phyloP scores from a whole-genome alignment of 2,888 invertebrate species.

The Tridacna crocea region DNA sequence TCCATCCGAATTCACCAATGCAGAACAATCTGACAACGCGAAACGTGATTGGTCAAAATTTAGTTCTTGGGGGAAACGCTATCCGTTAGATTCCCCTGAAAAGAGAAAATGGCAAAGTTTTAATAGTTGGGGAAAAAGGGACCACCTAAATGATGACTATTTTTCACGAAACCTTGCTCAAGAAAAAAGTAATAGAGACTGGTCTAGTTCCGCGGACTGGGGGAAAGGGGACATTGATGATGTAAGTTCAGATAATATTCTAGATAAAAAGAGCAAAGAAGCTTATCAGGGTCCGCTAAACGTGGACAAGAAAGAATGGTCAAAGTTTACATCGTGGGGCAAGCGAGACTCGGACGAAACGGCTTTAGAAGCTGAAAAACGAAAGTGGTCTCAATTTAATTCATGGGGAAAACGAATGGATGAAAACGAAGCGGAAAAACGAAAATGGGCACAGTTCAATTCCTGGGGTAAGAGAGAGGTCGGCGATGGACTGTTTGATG shows the following conservation, averaged over 20 bases:
- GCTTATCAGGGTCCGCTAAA: constrained; percentile 8
- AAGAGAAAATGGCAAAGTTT: constrained; percentile 49
- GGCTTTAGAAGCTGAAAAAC: constrained; percentile 28
- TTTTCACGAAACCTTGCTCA: constrained; percentile 10
- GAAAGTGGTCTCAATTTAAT: constrained; percentile 52
- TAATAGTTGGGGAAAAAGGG: constrained; percentile 47
- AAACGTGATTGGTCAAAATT: constrained; percentile 39
- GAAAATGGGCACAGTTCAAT: constrained; percentile 33
- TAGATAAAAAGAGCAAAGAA: constrained; percentile 24
- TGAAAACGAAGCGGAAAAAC: constrained; percentile 1
- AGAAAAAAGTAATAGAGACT: constrained; percentile 28
- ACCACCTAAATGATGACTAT: constrained; percentile 13
- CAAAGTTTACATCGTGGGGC: constrained; percentile 46
- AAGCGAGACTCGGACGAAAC: constrained; percentile 23
- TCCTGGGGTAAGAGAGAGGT: constrained; percentile 40
- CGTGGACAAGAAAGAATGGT: constrained; percentile 45
- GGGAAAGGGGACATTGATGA: constrained; percentile 40
- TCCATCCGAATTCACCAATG: background rate
- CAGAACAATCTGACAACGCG: constrained; percentile 16
- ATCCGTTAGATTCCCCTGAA: constrained; percentile 20
- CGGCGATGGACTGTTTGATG: constrained; percentile 15
- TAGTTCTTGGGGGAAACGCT: constrained; percentile 40
- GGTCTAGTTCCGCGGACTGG: constrained; percentile 53
- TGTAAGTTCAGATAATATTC: background rate
- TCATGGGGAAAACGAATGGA: constrained; percentile 55